A percentile compares a stretch with the other conserved stretches of the same genome.
Conservation (phyloP, 2,113 vertebrate species). For the Emydura subglobosa region DNA sequence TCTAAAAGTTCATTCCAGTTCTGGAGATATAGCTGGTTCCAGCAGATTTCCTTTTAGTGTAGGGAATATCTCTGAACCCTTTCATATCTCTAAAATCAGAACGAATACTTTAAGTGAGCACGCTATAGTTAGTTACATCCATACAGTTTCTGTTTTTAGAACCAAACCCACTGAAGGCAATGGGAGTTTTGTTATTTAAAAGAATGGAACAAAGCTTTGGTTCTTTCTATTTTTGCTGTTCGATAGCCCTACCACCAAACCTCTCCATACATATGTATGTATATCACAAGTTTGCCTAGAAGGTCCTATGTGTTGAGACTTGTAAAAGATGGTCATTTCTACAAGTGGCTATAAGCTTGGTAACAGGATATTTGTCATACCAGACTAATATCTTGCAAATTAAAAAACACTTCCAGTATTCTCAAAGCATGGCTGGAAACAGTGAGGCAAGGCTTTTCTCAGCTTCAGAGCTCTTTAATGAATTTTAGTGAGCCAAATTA, state of each 20-base stretch:
- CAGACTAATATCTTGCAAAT: not conserved
- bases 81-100: not conserved
- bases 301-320: not conserved
- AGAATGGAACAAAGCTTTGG: not conserved
- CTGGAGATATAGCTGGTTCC: not conserved
- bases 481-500: not conserved
- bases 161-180: not conserved
- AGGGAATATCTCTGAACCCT: not conserved
- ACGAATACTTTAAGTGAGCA: not conserved
- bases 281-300: not conserved
- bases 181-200: not conserved
- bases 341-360: no score
- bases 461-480: not conserved
- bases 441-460: not conserved
- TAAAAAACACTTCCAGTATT: not conserved
- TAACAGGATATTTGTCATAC: not conserved
- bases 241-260: not conserved
- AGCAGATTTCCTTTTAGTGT: not conserved
- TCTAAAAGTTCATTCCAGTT: not conserved
- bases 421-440: not conserved
- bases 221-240: not conserved
- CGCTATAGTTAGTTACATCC: not conserved
- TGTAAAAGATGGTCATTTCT: not conserved
- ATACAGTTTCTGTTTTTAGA: not conserved
- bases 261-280: not conserved